Base-by-base conservation (phyloP, 1,140 invertebrate species). In the Scaptomyza hsui region DNA sequence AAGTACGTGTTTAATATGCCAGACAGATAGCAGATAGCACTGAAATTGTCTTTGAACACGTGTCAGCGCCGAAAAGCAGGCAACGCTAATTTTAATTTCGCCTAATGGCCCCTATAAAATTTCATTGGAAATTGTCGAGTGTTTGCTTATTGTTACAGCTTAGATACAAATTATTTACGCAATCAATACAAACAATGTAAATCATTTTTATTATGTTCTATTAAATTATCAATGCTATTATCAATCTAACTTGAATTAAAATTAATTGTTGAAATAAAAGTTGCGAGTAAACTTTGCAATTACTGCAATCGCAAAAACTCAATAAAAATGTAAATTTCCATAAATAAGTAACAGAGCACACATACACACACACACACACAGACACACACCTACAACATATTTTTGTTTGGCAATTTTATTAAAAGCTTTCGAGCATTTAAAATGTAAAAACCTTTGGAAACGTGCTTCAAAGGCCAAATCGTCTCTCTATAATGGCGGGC, bases 1-100 rank as follows among this genome's bases (percentile, higher is more conserved):
- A 85, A 79, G 80, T 83, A 83, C 79, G 79, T 83, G 79, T 83
- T 83, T 85, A 78, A 69, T 63, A 72, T 75, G 72, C 72, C 39
- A 75, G 56, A 72, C 72, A 72, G 68, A 72, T 51, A 64, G 45
- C 61, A 41, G 53, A 44, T 41, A 63, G 39, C 68, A 61, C 51
- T 18, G 52, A 48, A 67, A 75, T 53, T 67, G 69, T 72, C 57
- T 75, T 44, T 49, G 51, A 45, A 72, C 72, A 65, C 61, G 68
- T 75, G 68, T 75, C 61, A 55, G 32, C 47, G 39, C 51, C 16
- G 42, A 62, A 49, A 51, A 63, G 60, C 13, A 49, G 49, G 39
- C 55, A 65, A 72, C 47, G 51, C 51, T 21, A 47, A 53, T 68
- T 75, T 61, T 72, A 55, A 75, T 72, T 75, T 72, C 16, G 47